Base-by-base conservation (phyloP, 1,140 invertebrate genomes). In the Homarus americanus region DNA sequence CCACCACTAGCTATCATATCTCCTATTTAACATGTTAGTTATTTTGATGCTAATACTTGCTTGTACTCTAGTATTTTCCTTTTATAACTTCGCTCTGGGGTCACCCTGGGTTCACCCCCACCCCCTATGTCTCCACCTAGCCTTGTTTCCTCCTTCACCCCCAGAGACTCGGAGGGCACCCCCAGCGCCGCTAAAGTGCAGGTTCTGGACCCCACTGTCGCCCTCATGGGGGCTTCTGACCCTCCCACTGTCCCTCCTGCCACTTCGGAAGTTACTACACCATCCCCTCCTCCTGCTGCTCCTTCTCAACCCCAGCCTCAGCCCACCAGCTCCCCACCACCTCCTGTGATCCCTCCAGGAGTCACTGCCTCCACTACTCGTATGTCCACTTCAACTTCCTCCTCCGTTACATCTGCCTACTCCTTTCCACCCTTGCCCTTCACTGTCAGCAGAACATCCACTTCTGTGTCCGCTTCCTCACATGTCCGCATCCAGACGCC, bases 191-290 rank as follows among this genome's bases (percentile, higher is more conserved):
- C 91, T 49, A 82, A 83, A 87, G 82, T 91, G 69, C 88, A 91
- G 86, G 90, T 91, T 78, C 79, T 91, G 83, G 89, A 92, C 49
- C 91, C 69, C 69, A 90, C 76, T 78, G 88, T 83, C n/a, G 91
- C 88, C 84, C 87, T 92, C n/a, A 87, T 75, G 90, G 92, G 92
- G 79, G 92, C 40, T 92, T 91, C 92, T 83, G 92, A n/a, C 92
- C 93, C 76, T 34, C 88, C 75, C 41, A 75, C 93, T 17, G 92
- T 91, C 69, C 84, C 89, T n/a, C 36, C 85, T 72, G 72, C 44
- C 44, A 84, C 79, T 76, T 41, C 76, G 38, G 72, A 86, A 76
- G 84, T 28, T 53, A 75, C 83, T 28, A 28, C 76, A 73, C 86
- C 41, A 91, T 89, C 44, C 38, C 87, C 36, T 78, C 91, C 1